Evolutionary conservation across 2,113 vertebrate species (phyloP), one percentile per base, ranked within the genome.

Genomic region (Cyprinodon tularosa): DNA sequence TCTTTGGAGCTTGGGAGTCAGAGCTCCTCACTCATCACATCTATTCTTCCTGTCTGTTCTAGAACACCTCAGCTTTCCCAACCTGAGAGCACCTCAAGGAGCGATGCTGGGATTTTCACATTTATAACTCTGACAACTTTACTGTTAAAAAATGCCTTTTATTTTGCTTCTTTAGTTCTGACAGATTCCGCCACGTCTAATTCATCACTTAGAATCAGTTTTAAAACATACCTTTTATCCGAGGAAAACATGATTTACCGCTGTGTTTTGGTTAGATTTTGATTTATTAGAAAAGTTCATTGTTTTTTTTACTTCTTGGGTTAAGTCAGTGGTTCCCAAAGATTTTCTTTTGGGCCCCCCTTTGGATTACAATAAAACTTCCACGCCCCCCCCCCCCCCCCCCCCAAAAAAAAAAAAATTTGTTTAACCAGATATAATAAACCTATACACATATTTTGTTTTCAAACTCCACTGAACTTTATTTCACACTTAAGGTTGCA

Each of bases 41-140:
- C 61, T 75, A 88, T 90, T 71, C 81, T 85, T 82, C 75, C 68
- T 69, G 78, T 73, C 71, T 68, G 66, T 68, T 81, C 88, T 82
- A 73, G 68, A 65, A 72, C 82, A 8, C 78, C 40, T 14, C 74
- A 78, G 64, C 62, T 37, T 77, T 76, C 78, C 69, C 87, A 85
- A 85, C 86, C 82, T 78, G 50, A 77, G 82, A 88, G 66, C 83
- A 72, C 71, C 63, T 79, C 67, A 77, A 71, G 89, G 87, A 89
- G 77, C 78, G 75, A 78, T 0, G 76, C 84, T 77, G 57, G 36
- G 63, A 72, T 62, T 79, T 85, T 64, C 66, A 75, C 84, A 81
- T 87, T 57, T 77, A 59, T 82, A 70, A 70, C 45, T 42, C 44
- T 50, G 85, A 84, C 85, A 86, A 73, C 64, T 83, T 38, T 0